phyloP scores from a whole-genome alignment of 1,140 invertebrate genomes.

The Pseudomyrmex sp. region DNA sequence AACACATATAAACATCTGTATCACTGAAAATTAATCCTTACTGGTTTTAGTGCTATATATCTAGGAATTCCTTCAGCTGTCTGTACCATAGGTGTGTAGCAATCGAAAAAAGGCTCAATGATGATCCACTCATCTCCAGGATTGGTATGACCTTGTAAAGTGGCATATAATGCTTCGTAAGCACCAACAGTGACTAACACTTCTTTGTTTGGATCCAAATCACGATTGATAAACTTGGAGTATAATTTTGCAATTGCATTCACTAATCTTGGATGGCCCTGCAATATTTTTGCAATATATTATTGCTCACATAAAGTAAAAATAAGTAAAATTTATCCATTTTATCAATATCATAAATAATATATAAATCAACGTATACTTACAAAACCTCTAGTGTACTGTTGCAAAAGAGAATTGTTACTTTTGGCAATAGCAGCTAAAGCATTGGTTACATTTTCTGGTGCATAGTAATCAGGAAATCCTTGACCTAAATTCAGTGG shows the following conservation, averaged over 20 bases:
- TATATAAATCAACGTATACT: slow-evolving; percentile 77
- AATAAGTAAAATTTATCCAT: slow-evolving; percentile 13
- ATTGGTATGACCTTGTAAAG: slow-evolving; percentile 94
- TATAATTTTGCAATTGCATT: slow-evolving; percentile 94
- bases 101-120: slow-evolving; percentile 99
- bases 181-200: slow-evolving; percentile 96
- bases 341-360: neutral
- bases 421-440: slow-evolving; percentile 89
- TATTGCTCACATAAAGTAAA: slow-evolving; percentile 18
- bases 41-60: slow-evolving; percentile 95
- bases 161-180: slow-evolving; percentile 95
- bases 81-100: slow-evolving; percentile 97
- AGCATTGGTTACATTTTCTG: slow-evolving; percentile 93
- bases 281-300: slow-evolving; percentile 74
- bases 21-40: slow-evolving; percentile 82
- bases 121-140: slow-evolving; percentile 97
- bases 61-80: slow-evolving; percentile 94
- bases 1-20: neutral
- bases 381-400: slow-evolving; percentile 96
- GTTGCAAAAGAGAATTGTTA: slow-evolving; percentile 93
- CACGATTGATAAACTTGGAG: slow-evolving; percentile 90
- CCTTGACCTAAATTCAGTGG: slow-evolving; percentile 98
- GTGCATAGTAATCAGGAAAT: slow-evolving; percentile 97
- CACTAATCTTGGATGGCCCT: slow-evolving; percentile 97
- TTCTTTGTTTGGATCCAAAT: slow-evolving; percentile 93